Conservation (phyloP, 2,888 invertebrate genomes). For the Ophioninae sp. region DNA sequence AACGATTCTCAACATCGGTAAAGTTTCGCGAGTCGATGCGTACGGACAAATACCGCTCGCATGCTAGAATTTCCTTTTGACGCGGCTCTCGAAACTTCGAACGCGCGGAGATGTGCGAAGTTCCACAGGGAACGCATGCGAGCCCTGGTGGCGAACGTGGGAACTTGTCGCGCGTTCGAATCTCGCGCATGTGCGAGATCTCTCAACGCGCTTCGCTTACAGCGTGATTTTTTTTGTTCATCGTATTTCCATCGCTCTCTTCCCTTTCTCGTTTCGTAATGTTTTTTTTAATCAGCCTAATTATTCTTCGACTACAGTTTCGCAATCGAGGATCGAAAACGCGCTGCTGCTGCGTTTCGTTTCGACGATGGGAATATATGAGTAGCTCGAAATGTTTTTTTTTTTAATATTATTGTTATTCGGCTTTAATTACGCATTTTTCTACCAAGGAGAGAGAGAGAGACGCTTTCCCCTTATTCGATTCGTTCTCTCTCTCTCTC, state of each 20-base stretch:
- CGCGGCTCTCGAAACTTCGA: background rate
- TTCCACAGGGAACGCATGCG: background rate
- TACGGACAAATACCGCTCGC: background rate
- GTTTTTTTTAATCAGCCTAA: background rate
- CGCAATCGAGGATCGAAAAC: background rate
- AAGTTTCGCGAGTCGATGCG: constrained; percentile 53
- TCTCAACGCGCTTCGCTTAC: background rate
- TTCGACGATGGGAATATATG: background rate
- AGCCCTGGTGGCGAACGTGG: too few relatives aligned
- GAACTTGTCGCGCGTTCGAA: too few relatives aligned
- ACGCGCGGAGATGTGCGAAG: background rate
- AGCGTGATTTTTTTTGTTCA: background rate
- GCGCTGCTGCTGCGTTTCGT: background rate
- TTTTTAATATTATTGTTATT: background rate
- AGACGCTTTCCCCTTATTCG: background rate
- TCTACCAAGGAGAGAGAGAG: background rate
- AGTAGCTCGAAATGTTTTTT: background rate
- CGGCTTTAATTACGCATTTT: background rate
- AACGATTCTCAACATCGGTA: constrained; percentile 72
- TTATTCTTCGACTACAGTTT: background rate
- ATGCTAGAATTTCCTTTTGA: background rate
- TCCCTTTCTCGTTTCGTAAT: background rate
- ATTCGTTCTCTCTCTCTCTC: background rate
- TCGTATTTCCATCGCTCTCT: background rate
- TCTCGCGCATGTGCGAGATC: background rate